Evolutionary conservation across 2,113 vertebrate genomes (phyloP), one percentile per base, ranked within the genome.

Genomic region (Eclectus roratus): DNA sequence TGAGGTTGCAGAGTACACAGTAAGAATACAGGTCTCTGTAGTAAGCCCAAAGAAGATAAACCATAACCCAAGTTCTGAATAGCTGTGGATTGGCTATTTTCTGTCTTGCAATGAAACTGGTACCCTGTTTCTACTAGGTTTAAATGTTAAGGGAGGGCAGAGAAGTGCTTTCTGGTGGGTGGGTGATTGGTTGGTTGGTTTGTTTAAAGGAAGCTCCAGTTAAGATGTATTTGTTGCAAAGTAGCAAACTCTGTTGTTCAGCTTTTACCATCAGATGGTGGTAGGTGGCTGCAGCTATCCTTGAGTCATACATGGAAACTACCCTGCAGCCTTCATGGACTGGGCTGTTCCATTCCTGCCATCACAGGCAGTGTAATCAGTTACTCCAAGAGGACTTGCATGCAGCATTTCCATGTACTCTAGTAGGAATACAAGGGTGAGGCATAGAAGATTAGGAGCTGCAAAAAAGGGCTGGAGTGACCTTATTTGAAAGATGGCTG

Each of bases 321-420:
- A 13, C 46, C 12, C 17, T 82, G 43, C 39, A 74, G 29, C 31
- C 65, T 89, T 58, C n/a, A 60, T 39, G 43, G 19, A 1, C 33
- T 49, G 43, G 27, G 18, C 24, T 37, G 5, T 53, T 24, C 33
- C 11, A 1, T 27, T 29, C 4, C 23, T 85, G 61, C 70, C 23
- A 11, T 60, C 47, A 10, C 11, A 29, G 43, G 47, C 52, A 37
- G 4, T 35, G 58, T 39, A 33, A 11, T 43, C 65, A 31, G 41
- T 25, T 44, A 4, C n/a, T 46, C 24, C 14, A 19, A 60, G 25
- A 69, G 73, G 43, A 11, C 43, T 85, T 5, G 2, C 13, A 9
- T 1, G 1, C 17, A 55, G 49, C 43, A 29, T 68, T 88, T 88
- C 58, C 27, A 4, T 0, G 0, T 13, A 4, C n/a, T 56, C 23